Percentiles rank a stretch among this genome's conserved stretches.
Conservation (phyloP, 1,140 invertebrate genomes). For the Melipona quadrifasciata region DNA sequence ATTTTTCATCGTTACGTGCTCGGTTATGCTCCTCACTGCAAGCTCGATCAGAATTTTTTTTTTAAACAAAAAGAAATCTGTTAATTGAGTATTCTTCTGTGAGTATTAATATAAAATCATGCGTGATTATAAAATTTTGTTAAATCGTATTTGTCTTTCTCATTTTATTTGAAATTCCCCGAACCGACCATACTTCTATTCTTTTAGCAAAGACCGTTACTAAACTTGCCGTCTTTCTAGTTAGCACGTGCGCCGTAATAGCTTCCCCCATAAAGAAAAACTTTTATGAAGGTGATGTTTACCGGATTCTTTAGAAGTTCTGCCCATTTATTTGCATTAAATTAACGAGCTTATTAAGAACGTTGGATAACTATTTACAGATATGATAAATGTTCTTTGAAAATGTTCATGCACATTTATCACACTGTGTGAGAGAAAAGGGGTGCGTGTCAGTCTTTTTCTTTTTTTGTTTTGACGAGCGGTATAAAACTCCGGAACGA, state of each 20-base stretch:
- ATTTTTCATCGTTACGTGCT: no score
- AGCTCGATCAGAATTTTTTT: no score
- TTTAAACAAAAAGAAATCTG: no score
- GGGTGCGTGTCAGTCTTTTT: neutral
- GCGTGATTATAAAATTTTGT: neutral
- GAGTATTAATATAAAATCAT: neutral
- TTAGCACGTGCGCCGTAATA: neutral
- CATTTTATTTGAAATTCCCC: neutral
- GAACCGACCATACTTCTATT: neutral
- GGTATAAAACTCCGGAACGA: neutral
- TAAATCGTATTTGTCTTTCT: neutral
- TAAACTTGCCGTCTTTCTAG: neutral
- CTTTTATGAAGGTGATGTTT: neutral
- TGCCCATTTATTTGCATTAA: neutral
- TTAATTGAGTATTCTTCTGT: no score
- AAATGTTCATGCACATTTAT: neutral
- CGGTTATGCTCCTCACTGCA: no score
- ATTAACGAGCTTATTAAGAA: neutral
- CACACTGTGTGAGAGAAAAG: neutral
- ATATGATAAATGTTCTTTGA: no score
- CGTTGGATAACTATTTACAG: neutral
- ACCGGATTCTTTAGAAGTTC: neutral
- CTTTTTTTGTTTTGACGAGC: no score
- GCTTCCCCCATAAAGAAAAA: neutral
- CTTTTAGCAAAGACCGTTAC: neutral